These are phyloP conservation scores for Typhlichthys eigenmanni DNA, from an alignment of 2,797 vertebrate genomes.

Conservation along the genomic window DNA sequence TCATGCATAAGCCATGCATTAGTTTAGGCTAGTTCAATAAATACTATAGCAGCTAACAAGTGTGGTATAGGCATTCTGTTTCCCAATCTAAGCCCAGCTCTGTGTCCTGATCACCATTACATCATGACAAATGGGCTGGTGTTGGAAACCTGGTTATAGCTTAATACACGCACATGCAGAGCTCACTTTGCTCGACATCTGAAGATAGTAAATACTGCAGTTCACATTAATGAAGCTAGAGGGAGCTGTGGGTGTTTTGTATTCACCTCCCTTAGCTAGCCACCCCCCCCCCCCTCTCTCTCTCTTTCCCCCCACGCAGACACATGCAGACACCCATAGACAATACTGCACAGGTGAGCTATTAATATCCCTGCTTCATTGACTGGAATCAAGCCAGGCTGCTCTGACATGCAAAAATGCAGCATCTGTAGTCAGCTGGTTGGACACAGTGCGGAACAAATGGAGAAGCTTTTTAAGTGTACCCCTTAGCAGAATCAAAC, in stretches of 20 bases:
- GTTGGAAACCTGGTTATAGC: slow-evolving; percentile 20
- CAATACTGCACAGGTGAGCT: slow-evolving; percentile 60
- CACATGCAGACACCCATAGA: slow-evolving; percentile 17
- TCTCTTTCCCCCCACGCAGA: slow-evolving; percentile 6
- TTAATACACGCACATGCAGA: slow-evolving; percentile 16
- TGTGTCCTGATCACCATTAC: slow-evolving; percentile 27
- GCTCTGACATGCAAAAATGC: slow-evolving; percentile 52
- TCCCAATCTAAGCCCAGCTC: slow-evolving; percentile 15
- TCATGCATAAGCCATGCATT: background rate
- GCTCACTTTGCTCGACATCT: slow-evolving; percentile 25
- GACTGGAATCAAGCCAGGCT: slow-evolving; percentile 1
- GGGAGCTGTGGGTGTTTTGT: too few species aligned
- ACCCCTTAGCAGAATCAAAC: slow-evolving; percentile 24
- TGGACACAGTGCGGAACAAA: slow-evolving; percentile 38
- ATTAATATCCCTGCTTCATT: slow-evolving; percentile 56
- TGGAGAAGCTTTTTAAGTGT: slow-evolving; percentile 47
- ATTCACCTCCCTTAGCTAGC: too few species aligned
- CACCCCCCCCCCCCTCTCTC: background rate
- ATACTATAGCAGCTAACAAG: slow-evolving; percentile 10
- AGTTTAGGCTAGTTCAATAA: slow-evolving; percentile 22
- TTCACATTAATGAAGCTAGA: slow-evolving; percentile 60
- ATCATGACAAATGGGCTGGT: slow-evolving; percentile 60
- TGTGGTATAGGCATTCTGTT: slow-evolving; percentile 25
- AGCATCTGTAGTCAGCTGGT: slow-evolving; percentile 43
- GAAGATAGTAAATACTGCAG: slow-evolving; percentile 10